Evolutionary conservation across 1,140 invertebrate genomes (phyloP).

Genomic region (Trachymyrmex septentrionalis): DNA sequence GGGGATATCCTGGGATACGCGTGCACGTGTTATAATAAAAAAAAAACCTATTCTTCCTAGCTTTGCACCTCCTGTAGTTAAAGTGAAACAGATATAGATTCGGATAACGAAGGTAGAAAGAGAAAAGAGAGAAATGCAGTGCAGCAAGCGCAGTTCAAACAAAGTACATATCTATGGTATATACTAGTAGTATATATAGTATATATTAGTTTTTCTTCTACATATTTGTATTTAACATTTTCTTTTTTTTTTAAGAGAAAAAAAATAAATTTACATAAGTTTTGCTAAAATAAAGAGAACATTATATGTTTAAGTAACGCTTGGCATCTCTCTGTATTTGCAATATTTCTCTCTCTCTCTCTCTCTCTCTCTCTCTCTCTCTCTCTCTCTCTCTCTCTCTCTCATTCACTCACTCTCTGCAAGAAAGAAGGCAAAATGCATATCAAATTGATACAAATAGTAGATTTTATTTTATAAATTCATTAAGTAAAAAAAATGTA

Average conservation of each 20-base stretch:
- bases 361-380: not conserved
- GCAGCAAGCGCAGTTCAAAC: not conserved
- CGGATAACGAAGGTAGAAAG: not conserved
- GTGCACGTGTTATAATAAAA: not conserved
- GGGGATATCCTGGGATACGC: not conserved
- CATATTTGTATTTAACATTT: not conserved
- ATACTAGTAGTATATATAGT: no score
- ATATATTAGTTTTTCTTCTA: not conserved
- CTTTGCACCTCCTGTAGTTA: not conserved
- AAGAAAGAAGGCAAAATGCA: not conserved
- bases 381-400: no score
- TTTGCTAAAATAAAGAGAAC: not conserved
- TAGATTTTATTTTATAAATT: slow-evolving; percentile 39
- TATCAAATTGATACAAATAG: not conserved
- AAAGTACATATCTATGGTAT: not conserved
- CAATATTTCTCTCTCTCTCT: not conserved
- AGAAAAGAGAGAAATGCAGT: slow-evolving; percentile 1
- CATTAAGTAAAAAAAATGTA: not conserved
- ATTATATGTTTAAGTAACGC: not conserved
- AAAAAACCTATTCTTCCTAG: not conserved
- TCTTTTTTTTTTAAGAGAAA: slow-evolving; percentile 14
- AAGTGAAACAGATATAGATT: not conserved
- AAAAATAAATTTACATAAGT: not conserved
- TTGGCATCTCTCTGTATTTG: not conserved
- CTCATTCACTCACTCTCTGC: not conserved